Evolutionary conservation across 2,113 vertebrate genomes (phyloP).

Genomic region (Pitta sordida): DNA sequence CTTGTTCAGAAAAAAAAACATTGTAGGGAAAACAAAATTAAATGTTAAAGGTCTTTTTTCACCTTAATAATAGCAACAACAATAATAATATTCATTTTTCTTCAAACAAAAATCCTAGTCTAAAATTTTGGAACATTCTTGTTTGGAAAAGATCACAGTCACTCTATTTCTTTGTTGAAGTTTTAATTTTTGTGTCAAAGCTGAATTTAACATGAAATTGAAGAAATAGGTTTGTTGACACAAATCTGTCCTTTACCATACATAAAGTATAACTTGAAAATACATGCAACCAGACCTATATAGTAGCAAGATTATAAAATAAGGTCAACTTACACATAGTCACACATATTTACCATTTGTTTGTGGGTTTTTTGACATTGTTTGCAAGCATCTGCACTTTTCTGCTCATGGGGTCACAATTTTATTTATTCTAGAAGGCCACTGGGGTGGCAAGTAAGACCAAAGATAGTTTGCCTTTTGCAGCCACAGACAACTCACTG

Average conservation of each 20-base stretch:
- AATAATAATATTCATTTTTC: not conserved
- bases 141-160: not conserved
- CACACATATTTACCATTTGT: rapidly evolving
- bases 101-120: not conserved
- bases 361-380: not conserved
- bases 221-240: not conserved
- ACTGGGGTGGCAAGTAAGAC: not conserved
- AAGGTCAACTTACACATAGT: not conserved
- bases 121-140: not conserved
- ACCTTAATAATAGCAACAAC: not conserved
- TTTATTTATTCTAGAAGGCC: not conserved
- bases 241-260: not conserved
- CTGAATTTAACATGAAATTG: not conserved
- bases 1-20: not conserved
- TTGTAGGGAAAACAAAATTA: not conserved
- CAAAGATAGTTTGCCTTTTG: not conserved
- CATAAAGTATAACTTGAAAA: not conserved
- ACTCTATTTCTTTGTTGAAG: not conserved
- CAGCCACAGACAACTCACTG: rapidly evolving
- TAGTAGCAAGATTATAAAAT: not conserved
- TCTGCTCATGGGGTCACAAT: not conserved
- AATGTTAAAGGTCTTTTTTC: not conserved
- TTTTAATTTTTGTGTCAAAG: not conserved
- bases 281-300: not conserved
- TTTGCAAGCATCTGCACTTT: not conserved